Evolutionary conservation across 2,113 vertebrate genomes (phyloP), one percentile per base, ranked within the genome.

Genomic region (Sus scrofa): DNA sequence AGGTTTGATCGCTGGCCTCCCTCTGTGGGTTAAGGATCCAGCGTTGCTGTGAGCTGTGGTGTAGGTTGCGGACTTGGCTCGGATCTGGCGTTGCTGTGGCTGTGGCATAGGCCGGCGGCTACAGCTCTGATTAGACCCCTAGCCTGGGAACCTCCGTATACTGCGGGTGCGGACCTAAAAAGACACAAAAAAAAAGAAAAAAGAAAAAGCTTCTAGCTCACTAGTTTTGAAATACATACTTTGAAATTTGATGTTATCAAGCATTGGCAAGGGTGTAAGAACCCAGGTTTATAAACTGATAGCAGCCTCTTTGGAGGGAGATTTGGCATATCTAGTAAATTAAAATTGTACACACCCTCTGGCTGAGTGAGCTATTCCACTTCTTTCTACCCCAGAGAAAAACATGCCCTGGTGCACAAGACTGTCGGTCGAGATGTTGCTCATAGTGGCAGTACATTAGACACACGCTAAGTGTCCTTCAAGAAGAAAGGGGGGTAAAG

Each of bases 171-270:
- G 8, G 44, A 4, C 44, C 44, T 44, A 44, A 44, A 44, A 44
- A 44, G 44, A 8, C 44, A 44, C n/a, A n/a, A n/a, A n/a, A 44
- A 44, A 44, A 44, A 8, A 44, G 5, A 44, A 44, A 44, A 44
- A 44, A 44, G 4, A 44, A n/a, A n/a, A n/a, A n/a, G n/a, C 67
- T 8, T 93, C 77, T 32, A 7, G 73, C 65, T 75, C 7, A 0
- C 44, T 32, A 30, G 52, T 84, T 95, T 70, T 63, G 75, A 85
- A 87, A 86, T 50, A 56, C 52, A 67, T 34, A n/a, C 70, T 94
- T 94, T 84, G 84, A 86, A 92, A 93, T 71, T 77, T n/a, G 67
- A 83, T 34, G 63, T 62, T 92, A 75, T 93, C 62, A 73, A 14
- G 60, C 3, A 4, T 63, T 67, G 85, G 70, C 30, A 71, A 89